Evolutionary conservation across 2,113 vertebrate species (phyloP).

Genomic region (human): GRCh38 chr11:13984001-13984500

Average conservation of each 20-base stretch:
- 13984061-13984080: neutral
- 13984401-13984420: neutral
- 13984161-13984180: neutral
- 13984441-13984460: neutral
- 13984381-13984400: neutral
- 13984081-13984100: neutral
- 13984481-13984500: neutral
- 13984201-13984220: constrained; percentile 22
- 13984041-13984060: neutral
- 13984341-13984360: neutral
- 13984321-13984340: neutral
- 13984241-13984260: neutral
- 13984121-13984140: neutral
- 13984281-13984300: neutral
- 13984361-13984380: neutral
- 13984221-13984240: neutral
- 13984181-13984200: neutral
- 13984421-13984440: neutral
- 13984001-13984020: neutral
- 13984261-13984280: constrained; percentile 5
- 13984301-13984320: neutral
- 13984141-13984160: neutral
- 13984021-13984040: neutral
- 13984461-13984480: neutral
- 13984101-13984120: neutral